Evolutionary conservation across 1,140 invertebrate species (phyloP).

Genomic region (Caligus rogercresseyi): DNA sequence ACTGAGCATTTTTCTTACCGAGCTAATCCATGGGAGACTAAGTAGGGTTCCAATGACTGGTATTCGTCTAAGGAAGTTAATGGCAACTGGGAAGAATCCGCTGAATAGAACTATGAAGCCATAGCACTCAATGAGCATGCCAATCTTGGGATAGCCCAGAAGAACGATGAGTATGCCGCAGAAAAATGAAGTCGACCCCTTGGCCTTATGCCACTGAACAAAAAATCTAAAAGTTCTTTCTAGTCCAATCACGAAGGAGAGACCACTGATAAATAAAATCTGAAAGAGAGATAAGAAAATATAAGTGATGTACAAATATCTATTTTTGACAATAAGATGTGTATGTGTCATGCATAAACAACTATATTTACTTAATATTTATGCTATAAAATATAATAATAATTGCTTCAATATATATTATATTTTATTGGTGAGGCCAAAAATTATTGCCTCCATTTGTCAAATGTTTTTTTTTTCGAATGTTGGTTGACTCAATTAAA

Average conservation of each 20-base stretch:
- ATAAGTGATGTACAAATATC: no score
- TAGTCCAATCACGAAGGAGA: constrained; percentile 56
- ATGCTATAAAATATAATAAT: no score
- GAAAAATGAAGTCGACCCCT: constrained; percentile 77
- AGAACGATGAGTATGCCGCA: constrained; percentile 84
- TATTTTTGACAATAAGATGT: no score
- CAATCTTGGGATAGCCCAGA: constrained; percentile 39
- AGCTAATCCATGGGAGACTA: constrained; percentile 40
- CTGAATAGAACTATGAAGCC: constrained; percentile 62
- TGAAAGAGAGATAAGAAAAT: constrained; percentile 31
- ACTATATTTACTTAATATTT: no score
- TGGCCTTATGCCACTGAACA: constrained; percentile 91
- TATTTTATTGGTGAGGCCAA: no score
- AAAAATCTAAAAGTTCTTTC: constrained; percentile 54
- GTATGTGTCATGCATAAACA: no score
- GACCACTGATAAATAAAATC: constrained; percentile 84
- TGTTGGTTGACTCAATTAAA: no score
- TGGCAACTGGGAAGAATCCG: constrained; percentile 45
- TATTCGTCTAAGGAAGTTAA: constrained; percentile 43
- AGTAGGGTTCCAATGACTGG: constrained; percentile 41
- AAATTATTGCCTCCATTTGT: no score
- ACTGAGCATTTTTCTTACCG: no score
- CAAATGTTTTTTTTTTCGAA: no score
- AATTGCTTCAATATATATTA: no score
- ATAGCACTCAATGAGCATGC: constrained; percentile 32